These are phyloP conservation scores for Scaptomyza reducta DNA, from an alignment of 2,888 invertebrate genomes.

Conservation along the genomic window DNA sequence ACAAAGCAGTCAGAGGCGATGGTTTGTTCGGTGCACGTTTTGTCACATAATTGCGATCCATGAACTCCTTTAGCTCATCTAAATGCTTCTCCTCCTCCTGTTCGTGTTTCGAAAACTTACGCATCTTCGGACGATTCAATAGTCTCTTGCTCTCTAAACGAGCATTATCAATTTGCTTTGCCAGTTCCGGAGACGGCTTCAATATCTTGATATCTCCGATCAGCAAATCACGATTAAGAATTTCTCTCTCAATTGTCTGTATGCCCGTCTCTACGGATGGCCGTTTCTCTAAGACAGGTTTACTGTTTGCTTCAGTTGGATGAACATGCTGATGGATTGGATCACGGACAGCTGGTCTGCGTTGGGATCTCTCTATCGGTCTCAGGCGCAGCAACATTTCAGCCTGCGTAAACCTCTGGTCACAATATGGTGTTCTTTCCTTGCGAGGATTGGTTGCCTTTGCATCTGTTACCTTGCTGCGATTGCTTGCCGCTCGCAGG, in stretches of 20 bases:
- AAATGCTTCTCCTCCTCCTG: constrained; percentile 76
- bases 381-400: neutral
- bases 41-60: constrained; percentile 71
- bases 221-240: constrained; percentile 68
- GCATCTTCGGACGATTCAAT: constrained; percentile 43
- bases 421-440: neutral
- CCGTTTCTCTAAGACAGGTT: neutral
- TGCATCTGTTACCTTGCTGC: constrained; percentile 13
- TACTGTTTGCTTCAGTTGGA: neutral
- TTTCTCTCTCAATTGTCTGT: constrained; percentile 78
- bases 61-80: constrained; percentile 76
- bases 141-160: constrained; percentile 49
- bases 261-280: constrained; percentile 55
- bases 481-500: constrained; percentile 55
- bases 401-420: neutral
- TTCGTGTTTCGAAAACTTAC: constrained; percentile 70
- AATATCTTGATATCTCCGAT: constrained; percentile 71
- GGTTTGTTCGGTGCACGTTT: constrained; percentile 54
- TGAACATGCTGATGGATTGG: constrained; percentile 11
- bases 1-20: constrained; percentile 12
- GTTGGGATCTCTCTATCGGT: constrained; percentile 25
- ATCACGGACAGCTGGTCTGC: constrained; percentile 18
- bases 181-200: constrained; percentile 64
- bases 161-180: constrained; percentile 61
- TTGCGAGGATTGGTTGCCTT: constrained; percentile 22